Evolutionary conservation across 2,797 vertebrate genomes (phyloP), one percentile per base, ranked within the genome.

Genomic region (Lophura swinhoii): DNA sequence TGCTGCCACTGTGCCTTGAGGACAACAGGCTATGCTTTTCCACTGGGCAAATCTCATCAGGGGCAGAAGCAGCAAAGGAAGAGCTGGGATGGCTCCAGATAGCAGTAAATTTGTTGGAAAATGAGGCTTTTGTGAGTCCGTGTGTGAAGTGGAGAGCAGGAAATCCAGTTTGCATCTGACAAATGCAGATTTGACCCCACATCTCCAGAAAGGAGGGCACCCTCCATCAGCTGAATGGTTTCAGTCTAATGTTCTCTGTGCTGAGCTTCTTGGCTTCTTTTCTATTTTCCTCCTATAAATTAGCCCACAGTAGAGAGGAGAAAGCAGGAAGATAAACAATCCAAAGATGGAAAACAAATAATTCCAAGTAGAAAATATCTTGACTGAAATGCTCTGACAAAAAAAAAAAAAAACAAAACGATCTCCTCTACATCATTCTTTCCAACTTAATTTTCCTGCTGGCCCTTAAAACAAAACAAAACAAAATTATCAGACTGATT

Each of bases 41-140:
- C 73, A 41, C 9, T 0, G 2, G 41, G 53, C 44, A 92, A 88
- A 49, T 74, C 74, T 82, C 68, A 18, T 0, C 2, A 77, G 35
- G 66, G 46, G 60, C 73, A 79, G 48, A 31, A 73, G 41, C 1
- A 2, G 37, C 49, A 91, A 81, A 83, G 18, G 26, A 78, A 78
- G 66, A 85, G 35, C 21, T 51, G 35, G 9, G 48, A 41, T 82
- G 28, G 60, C 56, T 81, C 67, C 59, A 21, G 16, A 13, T 37
- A 59, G 91, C 55, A 71, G 46, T 21, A 92, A 63, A 86, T 91
- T 85, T 84, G 26, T 59, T 92, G 70, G 43, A 69, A 87, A 93
- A 70, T 4, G 3, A 90, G 83, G 33, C 14, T 35, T 83, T 88
- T 17, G 3, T 1, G 5, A 78, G 21, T 13, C 18, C 10, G 11